Evolutionary conservation across 2,888 invertebrate genomes (phyloP), one percentile per base, ranked within the genome.

Genomic region (Alcis repandata): DNA sequence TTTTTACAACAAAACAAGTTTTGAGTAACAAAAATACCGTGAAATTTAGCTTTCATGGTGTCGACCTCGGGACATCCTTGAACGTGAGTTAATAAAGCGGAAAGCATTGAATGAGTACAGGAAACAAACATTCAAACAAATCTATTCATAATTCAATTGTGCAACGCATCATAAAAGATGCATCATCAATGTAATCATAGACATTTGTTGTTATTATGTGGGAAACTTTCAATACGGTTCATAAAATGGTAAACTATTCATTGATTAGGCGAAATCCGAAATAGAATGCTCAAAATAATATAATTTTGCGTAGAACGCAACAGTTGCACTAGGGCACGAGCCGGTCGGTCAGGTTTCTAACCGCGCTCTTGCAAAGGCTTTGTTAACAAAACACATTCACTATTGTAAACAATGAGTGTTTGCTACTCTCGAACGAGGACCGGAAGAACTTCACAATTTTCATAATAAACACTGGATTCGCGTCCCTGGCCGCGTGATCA

Each of bases 401-500:
- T 32, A 64, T 33, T 59, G 19, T 53, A 20, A 58, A 63, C 52
- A 59, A 43, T 49, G n/a, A 58, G 19, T 11, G 19, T 49, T 36
- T 36, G 19, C 38, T 38, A 10, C 46, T 58, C 46, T 46, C 19
- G 11, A 43, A 19, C 3, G 57, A 9, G 38, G 6, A 38, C 41
- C 54, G 49, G 36, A 64, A 58, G 17, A 59, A 41, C 41, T 53
- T 53, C 54, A 59, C 64, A 56, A 64, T 64, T 40, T 54, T 48
- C 63, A 59, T 56, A 49, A 59, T 32, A 53, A 63, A 49, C 56
- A 60, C 56, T 59, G 38, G 51, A 32, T 36, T 20, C 15, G 40
- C 41, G 70, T 69, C 75, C 70, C 57, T 71, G 66, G 68, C 36
- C 45, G 53, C 27, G 52, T 59, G 67, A 66, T 71, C 52, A 63